These are phyloP conservation scores for Frankliniella fusca DNA, from an alignment of 2,888 invertebrate species.

Conservation along the genomic window DNA sequence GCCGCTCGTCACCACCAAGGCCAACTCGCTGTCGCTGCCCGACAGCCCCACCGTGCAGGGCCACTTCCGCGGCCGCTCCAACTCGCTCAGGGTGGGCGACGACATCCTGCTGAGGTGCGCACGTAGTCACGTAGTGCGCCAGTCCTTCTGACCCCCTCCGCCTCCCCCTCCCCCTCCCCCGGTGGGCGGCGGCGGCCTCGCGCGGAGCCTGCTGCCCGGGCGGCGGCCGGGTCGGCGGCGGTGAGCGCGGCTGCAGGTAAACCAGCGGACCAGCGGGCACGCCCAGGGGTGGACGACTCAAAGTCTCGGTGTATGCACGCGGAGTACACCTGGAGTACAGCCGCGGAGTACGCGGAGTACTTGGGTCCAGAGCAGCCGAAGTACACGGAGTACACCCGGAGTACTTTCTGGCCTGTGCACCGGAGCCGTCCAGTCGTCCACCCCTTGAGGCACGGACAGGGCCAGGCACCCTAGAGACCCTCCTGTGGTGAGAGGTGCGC, in stretches of 20 bases:
- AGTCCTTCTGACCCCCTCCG: background rate
- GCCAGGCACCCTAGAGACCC: no score
- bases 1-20: slow-evolving; percentile 75
- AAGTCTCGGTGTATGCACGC: no score
- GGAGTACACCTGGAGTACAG: no score
- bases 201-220: background rate
- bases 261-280: no score
- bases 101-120: slow-evolving; percentile 63
- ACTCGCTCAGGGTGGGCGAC: slow-evolving; percentile 80
- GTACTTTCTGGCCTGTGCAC: no score
- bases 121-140: background rate
- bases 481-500: no score
- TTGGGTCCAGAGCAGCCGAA: no score
- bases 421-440: no score
- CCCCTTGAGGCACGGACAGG: no score
- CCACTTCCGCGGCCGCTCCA: slow-evolving; percentile 74
- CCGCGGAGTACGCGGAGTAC: no score
- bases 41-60: slow-evolving; percentile 82
- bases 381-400: no score
- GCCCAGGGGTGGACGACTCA: no score
- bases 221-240: background rate
- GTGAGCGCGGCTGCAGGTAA: background rate
- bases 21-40: slow-evolving; percentile 82
- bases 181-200: background rate
- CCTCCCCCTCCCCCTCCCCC: background rate